Evolutionary conservation across 2,797 vertebrate genomes (phyloP).

Genomic region (Xenopus petersii): DNA sequence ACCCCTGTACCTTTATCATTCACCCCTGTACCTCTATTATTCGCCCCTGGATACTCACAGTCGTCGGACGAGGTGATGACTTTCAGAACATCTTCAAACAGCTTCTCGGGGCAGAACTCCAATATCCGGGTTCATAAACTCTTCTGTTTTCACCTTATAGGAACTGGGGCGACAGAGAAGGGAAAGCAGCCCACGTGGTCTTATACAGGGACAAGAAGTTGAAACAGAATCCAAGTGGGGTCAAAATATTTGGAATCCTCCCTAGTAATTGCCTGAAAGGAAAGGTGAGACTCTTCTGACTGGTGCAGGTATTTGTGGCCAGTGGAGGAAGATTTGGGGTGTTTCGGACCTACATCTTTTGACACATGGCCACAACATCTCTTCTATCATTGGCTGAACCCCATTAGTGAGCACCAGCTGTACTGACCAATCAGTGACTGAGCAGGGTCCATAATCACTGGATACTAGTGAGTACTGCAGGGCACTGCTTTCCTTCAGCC

Average conservation of each 20-base stretch:
- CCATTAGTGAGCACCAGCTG: too few species aligned
- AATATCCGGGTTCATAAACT: slow-evolving; percentile 64
- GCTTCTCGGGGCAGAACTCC: slow-evolving; percentile 66
- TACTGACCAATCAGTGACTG: too few species aligned
- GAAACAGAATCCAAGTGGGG: too few species aligned
- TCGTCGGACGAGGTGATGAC: slow-evolving; percentile 63
- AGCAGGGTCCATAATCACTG: too few species aligned
- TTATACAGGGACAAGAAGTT: neutral
- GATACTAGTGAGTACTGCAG: too few species aligned
- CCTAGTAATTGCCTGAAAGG: neutral
- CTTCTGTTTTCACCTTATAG: slow-evolving; percentile 54
- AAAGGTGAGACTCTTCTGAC: neutral
- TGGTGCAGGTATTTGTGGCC: neutral
- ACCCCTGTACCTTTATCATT: too few species aligned
- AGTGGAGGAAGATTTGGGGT: too few species aligned
- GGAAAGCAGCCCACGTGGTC: neutral
- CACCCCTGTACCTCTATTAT: slow-evolving; percentile 54
- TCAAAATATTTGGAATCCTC: too few species aligned
- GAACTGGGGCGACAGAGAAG: slow-evolving; percentile 53
- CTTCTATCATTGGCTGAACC: too few species aligned
- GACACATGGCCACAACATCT: too few species aligned
- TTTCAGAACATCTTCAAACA: slow-evolving; percentile 64
- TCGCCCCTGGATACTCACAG: slow-evolving; percentile 77
- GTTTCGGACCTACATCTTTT: too few species aligned
- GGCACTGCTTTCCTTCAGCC: too few species aligned